These are phyloP conservation scores for Macrocentrus cingulum DNA, from an alignment of 1,140 invertebrate species.

Conservation along the genomic window DNA sequence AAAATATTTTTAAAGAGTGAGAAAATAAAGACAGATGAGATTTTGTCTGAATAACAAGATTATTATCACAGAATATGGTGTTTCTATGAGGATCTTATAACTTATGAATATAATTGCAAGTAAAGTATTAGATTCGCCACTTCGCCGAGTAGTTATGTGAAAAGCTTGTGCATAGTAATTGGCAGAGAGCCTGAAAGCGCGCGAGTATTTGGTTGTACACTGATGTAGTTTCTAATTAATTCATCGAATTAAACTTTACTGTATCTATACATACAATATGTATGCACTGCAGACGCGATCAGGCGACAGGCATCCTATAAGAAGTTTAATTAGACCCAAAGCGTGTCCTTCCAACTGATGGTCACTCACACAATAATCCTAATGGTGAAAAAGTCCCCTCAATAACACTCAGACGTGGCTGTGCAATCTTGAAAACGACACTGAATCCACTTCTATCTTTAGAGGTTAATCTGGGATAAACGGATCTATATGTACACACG, in stretches of 20 bases:
- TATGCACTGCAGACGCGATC: constrained; percentile 32
- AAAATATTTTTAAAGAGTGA: too few relatives aligned
- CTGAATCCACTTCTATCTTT: too few relatives aligned
- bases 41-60: too few relatives aligned
- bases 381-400: too few relatives aligned
- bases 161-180: constrained; percentile 36
- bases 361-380: not conserved
- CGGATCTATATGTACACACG: not conserved
- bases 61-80: too few relatives aligned
- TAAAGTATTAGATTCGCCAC: not conserved
- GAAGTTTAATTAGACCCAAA: too few relatives aligned
- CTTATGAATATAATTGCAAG: not conserved
- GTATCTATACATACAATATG: constrained; percentile 19
- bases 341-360: too few relatives aligned
- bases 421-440: too few relatives aligned
- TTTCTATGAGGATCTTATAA: too few relatives aligned
- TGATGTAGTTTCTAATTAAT: constrained; percentile 44
- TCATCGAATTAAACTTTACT: constrained; percentile 46
- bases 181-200: constrained; percentile 6
- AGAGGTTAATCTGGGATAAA: constrained; percentile 4
- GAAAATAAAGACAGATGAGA: too few relatives aligned
- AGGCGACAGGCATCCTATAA: not conserved
- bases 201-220: constrained; percentile 25
- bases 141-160: not conserved
- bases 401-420: too few relatives aligned